Base-by-base conservation (phyloP, 2,797 vertebrate species). In the Coluber constrictor region DNA sequence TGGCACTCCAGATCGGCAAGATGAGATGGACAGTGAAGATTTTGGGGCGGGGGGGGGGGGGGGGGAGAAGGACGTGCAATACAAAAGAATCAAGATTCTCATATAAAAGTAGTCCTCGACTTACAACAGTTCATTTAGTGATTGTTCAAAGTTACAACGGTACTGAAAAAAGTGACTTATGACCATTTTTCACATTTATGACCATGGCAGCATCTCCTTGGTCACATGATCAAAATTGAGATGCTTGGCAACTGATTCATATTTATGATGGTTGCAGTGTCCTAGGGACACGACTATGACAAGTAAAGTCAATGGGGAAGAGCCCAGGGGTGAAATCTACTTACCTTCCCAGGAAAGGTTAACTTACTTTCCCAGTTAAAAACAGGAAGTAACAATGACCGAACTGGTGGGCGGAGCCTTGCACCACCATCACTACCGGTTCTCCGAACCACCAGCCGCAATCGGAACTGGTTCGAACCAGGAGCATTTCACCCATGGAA, bases 1-100 rank as follows among this genome's bases (percentile, higher is more conserved):
- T 4, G 51, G 3, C 25, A 29, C 13, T 6, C 7, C 10, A 29
- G 51, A 16, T 61, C 0, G 7, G 32, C 3, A 66, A 32, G 66
- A 32, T 5, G 12, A 4, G 4, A 12, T 0, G 3, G 47, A 43
- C 15, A 15, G 9, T 1, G 5, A 13, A 9, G 60, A 23, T 0
- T 8, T 2, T 99, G 98, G 47, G 47, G 12, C 0, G n/a, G n/a
- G n/a, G 3, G 11, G 3, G 5, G 27, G 0, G 51, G 66, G 51
- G 15, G 0, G 1, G 5, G 37, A 63, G 47, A 32, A 29, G 16
- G 18, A 54, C 2, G 12, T 25, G 8, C 10, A 18, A 51, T 43
- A 56, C 20, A 56, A 37, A n/a, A 1, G 18, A 27, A 59, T 2
- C 0, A 10, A 89, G 29, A 59, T 5, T 13, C n/a, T 32, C 11